These are phyloP conservation scores for Drosophila merina DNA, from an alignment of 2,888 invertebrate species.

Conservation along the genomic window DNA sequence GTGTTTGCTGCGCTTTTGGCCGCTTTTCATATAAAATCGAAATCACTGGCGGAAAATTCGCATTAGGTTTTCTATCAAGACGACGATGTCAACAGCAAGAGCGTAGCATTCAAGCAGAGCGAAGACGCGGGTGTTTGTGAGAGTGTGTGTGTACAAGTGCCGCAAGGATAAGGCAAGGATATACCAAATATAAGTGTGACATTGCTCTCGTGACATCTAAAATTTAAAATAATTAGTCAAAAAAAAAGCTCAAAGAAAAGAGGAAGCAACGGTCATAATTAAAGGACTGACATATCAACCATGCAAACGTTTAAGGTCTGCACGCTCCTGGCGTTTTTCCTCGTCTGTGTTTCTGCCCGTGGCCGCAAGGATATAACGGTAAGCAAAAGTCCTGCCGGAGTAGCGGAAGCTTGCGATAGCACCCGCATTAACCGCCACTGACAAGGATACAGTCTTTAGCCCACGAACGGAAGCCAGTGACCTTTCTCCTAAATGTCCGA, in stretches of 20 bases:
- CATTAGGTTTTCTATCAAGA: constrained; percentile 83
- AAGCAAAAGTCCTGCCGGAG: constrained; percentile 46
- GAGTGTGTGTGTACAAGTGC: constrained; percentile 29
- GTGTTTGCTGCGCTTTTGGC: constrained; percentile 63
- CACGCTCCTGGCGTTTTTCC: constrained; percentile 63
- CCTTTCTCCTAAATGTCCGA: constrained; percentile 4
- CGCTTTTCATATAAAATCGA: constrained; percentile 83
- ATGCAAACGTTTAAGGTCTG: constrained; percentile 74
- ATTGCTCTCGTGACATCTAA: constrained; percentile 37
- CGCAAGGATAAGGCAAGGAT: constrained; percentile 50
- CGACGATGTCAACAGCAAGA: constrained; percentile 80
- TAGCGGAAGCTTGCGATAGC: constrained; percentile 7
- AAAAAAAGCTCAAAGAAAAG: constrained; percentile 7
- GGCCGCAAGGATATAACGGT: constrained; percentile 78
- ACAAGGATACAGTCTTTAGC: constrained; percentile 23
- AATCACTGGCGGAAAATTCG: constrained; percentile 80
- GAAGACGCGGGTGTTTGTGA: constrained; percentile 50
- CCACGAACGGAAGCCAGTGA: constrained; percentile 3
- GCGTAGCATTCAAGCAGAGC: constrained; percentile 53
- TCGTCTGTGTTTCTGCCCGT: constrained; percentile 59
- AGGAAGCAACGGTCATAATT: constrained; percentile 26
- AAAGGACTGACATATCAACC: constrained; percentile 18
- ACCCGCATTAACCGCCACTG: constrained; percentile 16
- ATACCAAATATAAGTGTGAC: constrained; percentile 38
- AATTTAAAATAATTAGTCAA: constrained; percentile 17